Evolutionary conservation across 2,797 vertebrate species (phyloP), one percentile per base, ranked within the genome.

Genomic region (Tachyglossus aculeatus): DNA sequence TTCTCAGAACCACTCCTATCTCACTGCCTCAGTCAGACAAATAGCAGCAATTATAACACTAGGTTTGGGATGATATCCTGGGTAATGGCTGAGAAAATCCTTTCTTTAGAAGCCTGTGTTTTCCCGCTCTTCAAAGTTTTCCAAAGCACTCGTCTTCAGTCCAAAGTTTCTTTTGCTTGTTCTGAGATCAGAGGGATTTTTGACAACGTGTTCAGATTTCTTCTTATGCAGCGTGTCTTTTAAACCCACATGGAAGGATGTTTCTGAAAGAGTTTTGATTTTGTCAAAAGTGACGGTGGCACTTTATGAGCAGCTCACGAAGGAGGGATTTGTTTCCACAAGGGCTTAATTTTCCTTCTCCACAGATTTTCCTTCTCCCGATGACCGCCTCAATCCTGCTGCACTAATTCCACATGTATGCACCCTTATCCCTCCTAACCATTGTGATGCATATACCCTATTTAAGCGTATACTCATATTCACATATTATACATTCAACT

Each of bases 241-340:
- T n/a, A n/a, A n/a, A n/a, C n/a, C n/a, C n/a, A n/a, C n/a, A n/a
- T n/a, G n/a, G n/a, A n/a, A n/a, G n/a, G n/a, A n/a, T n/a, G n/a
- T n/a, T n/a, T n/a, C n/a, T n/a, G n/a, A n/a, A 50, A 40, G 24
- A 50, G 12, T 18, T 15, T n/a, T 1, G 11, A 31, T 45, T 66
- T 67, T 36, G 21, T 57, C 60, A 60, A 39, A 45, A 57, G 41
- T 58, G 50, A 57, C 77, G 76, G 68, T 54, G 32, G 5, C 6
- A 21, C 19, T n/a, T 53, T 13, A 2, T 22, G 9, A 18, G 13
- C 44, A 44, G 34, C n/a, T 14, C 8, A 2, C 50, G n/a, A n/a
- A n/a, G n/a, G n/a, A n/a, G n/a, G n/a, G n/a, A n/a, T n/a, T n/a
- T n/a, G n/a, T n/a, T n/a, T n/a, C n/a, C n/a, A n/a, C n/a, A n/a